These are phyloP conservation scores for Agrochola litura DNA, from an alignment of 2,888 invertebrate genomes.

Conservation along the genomic window DNA sequence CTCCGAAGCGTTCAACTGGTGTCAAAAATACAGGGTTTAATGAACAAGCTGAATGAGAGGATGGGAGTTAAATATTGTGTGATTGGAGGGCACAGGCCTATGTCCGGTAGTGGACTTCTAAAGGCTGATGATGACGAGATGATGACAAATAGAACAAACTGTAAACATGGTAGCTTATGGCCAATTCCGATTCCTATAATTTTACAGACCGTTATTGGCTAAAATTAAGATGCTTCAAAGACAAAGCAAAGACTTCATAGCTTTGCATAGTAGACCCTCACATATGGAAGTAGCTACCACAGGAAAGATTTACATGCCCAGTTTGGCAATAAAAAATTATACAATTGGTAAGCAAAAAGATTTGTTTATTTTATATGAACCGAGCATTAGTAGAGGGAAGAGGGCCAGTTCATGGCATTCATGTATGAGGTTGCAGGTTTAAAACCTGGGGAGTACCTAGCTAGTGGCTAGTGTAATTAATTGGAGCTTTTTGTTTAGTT, in stretches of 20 bases:
- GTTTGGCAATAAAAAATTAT: too few species aligned
- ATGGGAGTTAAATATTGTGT: background rate
- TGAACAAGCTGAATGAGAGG: background rate
- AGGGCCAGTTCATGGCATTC: background rate
- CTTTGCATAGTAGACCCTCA: too few species aligned
- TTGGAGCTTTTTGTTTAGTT: background rate
- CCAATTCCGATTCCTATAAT: too few species aligned
- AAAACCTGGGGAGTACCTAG: background rate
- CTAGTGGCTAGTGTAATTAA: background rate
- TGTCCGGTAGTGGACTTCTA: background rate
- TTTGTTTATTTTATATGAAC: too few species aligned
- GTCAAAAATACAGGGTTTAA: background rate
- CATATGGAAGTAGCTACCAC: too few species aligned
- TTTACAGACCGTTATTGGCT: too few species aligned
- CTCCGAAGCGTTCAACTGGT: slow-evolving; percentile 67
- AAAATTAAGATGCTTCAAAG: too few species aligned
- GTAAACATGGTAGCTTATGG: background rate
- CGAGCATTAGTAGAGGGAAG: background rate
- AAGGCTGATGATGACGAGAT: background rate
- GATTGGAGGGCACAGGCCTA: background rate
- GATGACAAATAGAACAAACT: background rate
- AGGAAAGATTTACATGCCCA: too few species aligned
- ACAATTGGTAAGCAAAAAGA: too few species aligned
- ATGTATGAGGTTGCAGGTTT: background rate
- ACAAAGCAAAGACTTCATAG: too few species aligned